phyloP scores from a whole-genome alignment of 2,113 vertebrate genomes.

The Epinephelus moara region DNA sequence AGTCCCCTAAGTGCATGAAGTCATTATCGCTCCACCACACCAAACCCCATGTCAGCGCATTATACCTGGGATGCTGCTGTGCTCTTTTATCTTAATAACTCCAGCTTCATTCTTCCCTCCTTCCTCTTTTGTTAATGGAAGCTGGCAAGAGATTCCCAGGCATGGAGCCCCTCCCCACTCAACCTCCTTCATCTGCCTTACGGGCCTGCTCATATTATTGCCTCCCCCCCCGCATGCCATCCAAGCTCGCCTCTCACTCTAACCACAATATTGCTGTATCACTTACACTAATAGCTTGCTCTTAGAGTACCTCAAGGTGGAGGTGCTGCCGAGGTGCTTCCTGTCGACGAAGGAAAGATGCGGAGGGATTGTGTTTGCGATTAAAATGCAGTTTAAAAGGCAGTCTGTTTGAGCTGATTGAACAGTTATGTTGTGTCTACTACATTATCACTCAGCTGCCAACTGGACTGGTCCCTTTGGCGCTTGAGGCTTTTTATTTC shows the following conservation, averaged over 20 bases:
- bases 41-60: slow-evolving; percentile 9
- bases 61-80: slow-evolving; percentile 20
- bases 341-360: slow-evolving; percentile 24
- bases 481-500: background rate
- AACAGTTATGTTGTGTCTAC: slow-evolving; percentile 6
- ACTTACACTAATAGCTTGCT: slow-evolving; percentile 71
- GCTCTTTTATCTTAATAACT: slow-evolving; percentile 32
- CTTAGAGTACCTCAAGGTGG: slow-evolving; percentile 58
- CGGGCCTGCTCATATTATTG: slow-evolving; percentile 19
- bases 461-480: too few species aligned
- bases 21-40: slow-evolving; percentile 24
- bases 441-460: slow-evolving; percentile 5
- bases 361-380: background rate
- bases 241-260: slow-evolving; percentile 23
- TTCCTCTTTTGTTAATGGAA: slow-evolving; percentile 63
- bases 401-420: slow-evolving; percentile 19
- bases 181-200: background rate
- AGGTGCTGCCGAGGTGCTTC: slow-evolving; percentile 43
- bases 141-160: slow-evolving; percentile 17
- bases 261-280: slow-evolving; percentile 71
- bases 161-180: background rate
- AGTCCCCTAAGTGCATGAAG: slow-evolving; percentile 49
- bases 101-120: slow-evolving; percentile 26
- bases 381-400: slow-evolving; percentile 22
- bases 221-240: background rate